phyloP scores from a whole-genome alignment of 2,797 vertebrate species.

The Hypotaenidia okinawae region DNA sequence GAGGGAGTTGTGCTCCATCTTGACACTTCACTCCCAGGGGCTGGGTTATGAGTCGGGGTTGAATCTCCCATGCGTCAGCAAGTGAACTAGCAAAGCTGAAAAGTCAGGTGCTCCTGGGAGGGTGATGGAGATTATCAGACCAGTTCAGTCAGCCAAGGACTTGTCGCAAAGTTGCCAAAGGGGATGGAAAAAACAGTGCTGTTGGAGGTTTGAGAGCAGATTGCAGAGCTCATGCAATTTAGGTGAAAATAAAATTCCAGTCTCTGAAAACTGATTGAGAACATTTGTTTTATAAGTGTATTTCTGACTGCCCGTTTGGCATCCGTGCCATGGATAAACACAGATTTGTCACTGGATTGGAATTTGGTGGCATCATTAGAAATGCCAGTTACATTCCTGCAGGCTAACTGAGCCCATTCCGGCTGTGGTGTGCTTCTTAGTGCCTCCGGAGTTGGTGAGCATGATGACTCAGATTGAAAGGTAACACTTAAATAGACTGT shows the following conservation, averaged over 20 bases:
- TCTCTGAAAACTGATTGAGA: not conserved
- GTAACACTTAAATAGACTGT: conserved; percentile 4
- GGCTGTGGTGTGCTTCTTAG: not conserved
- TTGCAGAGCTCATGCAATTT: not conserved
- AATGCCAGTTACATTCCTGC: not conserved
- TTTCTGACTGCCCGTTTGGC: not conserved
- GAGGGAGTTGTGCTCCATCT: not conserved
- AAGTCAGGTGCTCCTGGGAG: not conserved
- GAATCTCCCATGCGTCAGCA: not conserved
- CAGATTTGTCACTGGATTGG: conserved; percentile 10
- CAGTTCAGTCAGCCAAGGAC: not conserved
- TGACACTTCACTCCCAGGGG: not conserved
- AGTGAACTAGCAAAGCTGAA: not conserved
- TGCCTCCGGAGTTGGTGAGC: not conserved
- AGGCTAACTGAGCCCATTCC: not conserved
- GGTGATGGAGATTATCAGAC: not conserved
- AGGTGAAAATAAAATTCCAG: not conserved
- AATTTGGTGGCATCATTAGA: conserved; percentile 48
- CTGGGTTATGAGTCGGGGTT: not conserved
- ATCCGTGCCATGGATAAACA: conserved; percentile 13
- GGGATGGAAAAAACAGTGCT: not conserved
- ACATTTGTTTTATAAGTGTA: not conserved
- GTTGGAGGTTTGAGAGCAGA: not conserved
- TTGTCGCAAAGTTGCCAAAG: not conserved
- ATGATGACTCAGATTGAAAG: not conserved